These are phyloP conservation scores for Cephalopholis sonnerati DNA, from an alignment of 2,113 vertebrate species.

Conservation along the genomic window DNA sequence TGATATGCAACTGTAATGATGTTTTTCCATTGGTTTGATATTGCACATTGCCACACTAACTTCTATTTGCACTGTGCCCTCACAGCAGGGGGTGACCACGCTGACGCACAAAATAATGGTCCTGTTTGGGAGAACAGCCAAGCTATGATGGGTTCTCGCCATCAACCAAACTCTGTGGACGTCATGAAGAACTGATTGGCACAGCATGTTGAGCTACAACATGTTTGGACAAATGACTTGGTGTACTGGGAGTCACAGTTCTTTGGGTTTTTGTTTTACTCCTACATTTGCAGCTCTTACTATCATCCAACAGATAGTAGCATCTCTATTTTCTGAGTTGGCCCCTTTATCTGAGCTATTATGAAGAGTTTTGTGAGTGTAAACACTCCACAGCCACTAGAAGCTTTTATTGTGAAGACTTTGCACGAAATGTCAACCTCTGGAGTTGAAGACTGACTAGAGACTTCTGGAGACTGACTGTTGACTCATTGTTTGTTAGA, in stretches of 20 bases:
- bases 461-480: not conserved
- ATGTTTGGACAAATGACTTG: not conserved
- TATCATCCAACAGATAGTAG: not conserved
- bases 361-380: not conserved
- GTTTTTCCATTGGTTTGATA: slow-evolving; percentile 33
- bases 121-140: slow-evolving; percentile 24
- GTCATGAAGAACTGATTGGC: slow-evolving; percentile 32
- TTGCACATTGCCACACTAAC: slow-evolving; percentile 8
- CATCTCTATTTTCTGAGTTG: not conserved
- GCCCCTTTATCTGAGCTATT: not conserved
- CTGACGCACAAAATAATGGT: slow-evolving; percentile 27
- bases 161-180: slow-evolving; percentile 1
- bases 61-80: slow-evolving; percentile 33
- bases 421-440: not conserved
- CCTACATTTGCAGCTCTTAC: not conserved
- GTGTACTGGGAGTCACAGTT: not conserved
- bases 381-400: not conserved
- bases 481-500: not conserved
- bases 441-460: not conserved
- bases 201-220: not conserved
- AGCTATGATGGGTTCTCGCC: slow-evolving; percentile 9
- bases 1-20: slow-evolving; percentile 28
- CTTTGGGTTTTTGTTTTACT: not conserved
- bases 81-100: slow-evolving; percentile 33
- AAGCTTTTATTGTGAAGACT: slow-evolving; percentile 18